Evolutionary conservation across 2,888 invertebrate genomes (phyloP).

Genomic region (Philereme transversata): DNA sequence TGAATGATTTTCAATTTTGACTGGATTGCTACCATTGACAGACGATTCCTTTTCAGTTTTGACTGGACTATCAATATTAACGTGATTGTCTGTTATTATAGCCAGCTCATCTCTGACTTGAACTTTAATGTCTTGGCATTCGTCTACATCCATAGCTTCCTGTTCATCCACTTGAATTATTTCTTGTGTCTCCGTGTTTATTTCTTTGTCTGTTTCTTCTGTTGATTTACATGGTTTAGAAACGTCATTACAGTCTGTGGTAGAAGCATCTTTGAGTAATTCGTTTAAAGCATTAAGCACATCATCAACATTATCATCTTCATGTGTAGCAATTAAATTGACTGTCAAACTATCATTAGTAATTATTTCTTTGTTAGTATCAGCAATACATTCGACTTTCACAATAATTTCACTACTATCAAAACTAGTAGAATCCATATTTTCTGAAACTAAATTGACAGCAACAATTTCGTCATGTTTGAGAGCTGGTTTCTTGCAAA

Average conservation of each 20-base stretch:
- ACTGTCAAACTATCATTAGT: not conserved
- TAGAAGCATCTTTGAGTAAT: conserved; percentile 6
- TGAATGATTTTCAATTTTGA: conserved; percentile 13
- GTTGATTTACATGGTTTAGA: not conserved
- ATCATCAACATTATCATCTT: conserved; percentile 12
- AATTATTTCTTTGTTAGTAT: not conserved
- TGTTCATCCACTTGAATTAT: conserved; percentile 11
- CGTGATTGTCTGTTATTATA: not conserved
- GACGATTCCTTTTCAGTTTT: not conserved
- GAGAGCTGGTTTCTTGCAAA: not conserved
- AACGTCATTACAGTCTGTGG: not conserved
- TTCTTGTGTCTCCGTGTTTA: not conserved
- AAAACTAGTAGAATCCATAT: not conserved
- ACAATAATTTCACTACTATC: not conserved
- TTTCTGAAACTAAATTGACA: conserved; percentile 1
- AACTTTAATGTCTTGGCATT: not conserved
- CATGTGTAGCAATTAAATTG: not conserved
- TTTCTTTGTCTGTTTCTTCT: not conserved
- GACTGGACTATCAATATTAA: not conserved
- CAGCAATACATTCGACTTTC: conserved; percentile 1
- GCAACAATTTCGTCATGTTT: not conserved
- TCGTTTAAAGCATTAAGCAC: conserved; percentile 18
- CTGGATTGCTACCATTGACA: not conserved
- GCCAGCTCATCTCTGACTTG: not conserved
- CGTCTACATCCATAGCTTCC: conserved; percentile 21